phyloP scores from a whole-genome alignment of 2,113 vertebrate species.

The Scomber colias region DNA sequence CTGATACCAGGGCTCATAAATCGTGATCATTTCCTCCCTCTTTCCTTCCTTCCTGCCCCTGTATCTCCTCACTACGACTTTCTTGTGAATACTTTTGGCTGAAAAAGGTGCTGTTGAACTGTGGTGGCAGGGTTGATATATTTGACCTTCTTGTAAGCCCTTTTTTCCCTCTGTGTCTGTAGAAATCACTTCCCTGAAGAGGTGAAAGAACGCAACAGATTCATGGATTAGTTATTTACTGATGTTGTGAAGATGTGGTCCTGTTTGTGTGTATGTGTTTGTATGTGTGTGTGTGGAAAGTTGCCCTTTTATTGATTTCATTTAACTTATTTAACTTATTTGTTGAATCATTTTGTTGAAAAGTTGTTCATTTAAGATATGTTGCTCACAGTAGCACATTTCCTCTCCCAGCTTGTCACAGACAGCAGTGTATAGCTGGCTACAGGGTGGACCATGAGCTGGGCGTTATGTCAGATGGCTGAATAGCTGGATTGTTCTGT shows the following conservation, averaged over 20 bases:
- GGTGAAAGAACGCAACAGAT: not conserved
- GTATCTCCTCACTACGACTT: conserved; percentile 18
- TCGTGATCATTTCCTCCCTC: conserved; percentile 57
- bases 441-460: conserved; percentile 36
- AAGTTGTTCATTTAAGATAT: conserved; percentile 32
- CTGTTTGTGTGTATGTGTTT: too few species aligned
- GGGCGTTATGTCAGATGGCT: conserved; percentile 38
- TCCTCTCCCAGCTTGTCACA: conserved; percentile 39
- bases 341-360: not conserved
- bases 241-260: too few species aligned
- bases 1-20: conserved; percentile 45
- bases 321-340: not conserved
- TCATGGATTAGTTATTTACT: not conserved
- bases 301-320: not conserved
- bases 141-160: not conserved
- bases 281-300: not conserved
- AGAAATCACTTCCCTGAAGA: not conserved
- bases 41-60: conserved; percentile 68
- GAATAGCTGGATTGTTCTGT: conserved; percentile 72
- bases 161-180: not conserved
- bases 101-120: conserved; percentile 9
- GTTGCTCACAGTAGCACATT: conserved; percentile 24
- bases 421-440: conserved; percentile 40
- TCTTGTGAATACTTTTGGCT: conserved; percentile 10
- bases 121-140: not conserved